A percentile compares a stretch with the other conserved stretches of the same genome.
Conservation (phyloP, 2,113 vertebrate genomes). For the Oncorhynchus gorbuscha region DNA sequence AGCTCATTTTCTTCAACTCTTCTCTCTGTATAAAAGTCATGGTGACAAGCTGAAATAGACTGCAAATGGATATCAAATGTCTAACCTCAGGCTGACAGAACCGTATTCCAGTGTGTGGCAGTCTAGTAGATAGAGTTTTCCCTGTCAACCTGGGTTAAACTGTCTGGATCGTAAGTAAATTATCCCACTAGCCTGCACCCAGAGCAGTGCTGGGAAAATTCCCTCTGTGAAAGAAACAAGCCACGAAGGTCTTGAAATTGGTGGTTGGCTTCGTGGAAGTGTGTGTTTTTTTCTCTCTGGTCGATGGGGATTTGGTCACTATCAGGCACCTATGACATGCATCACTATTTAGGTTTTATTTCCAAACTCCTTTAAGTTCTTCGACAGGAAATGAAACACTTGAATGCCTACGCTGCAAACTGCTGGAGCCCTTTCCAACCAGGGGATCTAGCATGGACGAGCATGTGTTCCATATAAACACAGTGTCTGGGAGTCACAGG, state of each 20-base stretch:
- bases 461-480: constrained; percentile 68
- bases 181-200: neutral
- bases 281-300: constrained; percentile 9
- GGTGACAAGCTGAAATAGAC: constrained; percentile 24
- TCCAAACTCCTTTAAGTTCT: constrained; percentile 58
- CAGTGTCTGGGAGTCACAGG: constrained; percentile 60
- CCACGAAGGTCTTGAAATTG: constrained; percentile 45
- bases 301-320: constrained; percentile 42
- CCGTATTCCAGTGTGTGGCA: constrained; percentile 18
- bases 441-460: constrained; percentile 49
- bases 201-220: constrained; percentile 28
- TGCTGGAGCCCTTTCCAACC: constrained; percentile 50
- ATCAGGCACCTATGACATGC: constrained; percentile 47
- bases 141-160: constrained; percentile 29
- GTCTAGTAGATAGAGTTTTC: constrained; percentile 31
- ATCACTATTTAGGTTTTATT: constrained; percentile 56
- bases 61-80: constrained; percentile 14
- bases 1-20: constrained; percentile 11
- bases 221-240: constrained; percentile 32
- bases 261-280: constrained; percentile 26
- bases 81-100: constrained; percentile 11
- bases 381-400: constrained; percentile 80
- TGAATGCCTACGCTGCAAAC: constrained; percentile 56
- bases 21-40: neutral
- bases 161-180: constrained; percentile 7